Percentiles rank a stretch among this genome's conserved stretches.
phyloP scores from a whole-genome alignment of 2,888 invertebrate genomes.

The Ormyrus thymus region DNA sequence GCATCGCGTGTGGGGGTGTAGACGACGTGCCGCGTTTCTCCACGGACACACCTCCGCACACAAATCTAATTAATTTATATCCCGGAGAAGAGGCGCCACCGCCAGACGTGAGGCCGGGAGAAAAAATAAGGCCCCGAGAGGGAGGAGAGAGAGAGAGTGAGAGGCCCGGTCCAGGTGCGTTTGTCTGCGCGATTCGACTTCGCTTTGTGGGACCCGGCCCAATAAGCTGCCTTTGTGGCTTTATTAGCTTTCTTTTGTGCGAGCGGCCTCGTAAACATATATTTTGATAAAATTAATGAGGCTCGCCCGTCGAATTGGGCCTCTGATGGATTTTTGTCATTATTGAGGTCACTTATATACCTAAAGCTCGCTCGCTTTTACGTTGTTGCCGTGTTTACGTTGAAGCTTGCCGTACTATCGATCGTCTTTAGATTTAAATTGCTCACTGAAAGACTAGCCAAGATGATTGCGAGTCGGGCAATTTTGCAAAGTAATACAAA shows the following conservation, averaged over 20 bases:
- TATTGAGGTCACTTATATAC: not conserved
- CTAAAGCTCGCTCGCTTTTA: not conserved
- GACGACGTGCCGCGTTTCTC: conserved; percentile 60
- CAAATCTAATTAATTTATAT: conserved; percentile 75
- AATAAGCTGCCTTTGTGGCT: conserved; percentile 42
- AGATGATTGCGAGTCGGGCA: no score
- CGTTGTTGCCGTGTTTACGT: no score
- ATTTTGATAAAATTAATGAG: conserved; percentile 48
- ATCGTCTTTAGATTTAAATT: no score
- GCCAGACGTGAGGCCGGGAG: not conserved
- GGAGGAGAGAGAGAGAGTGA: conserved; percentile 9
- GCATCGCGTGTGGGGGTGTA: conserved; percentile 2
- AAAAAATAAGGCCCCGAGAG: not conserved
- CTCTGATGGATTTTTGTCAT: conserved; percentile 32
- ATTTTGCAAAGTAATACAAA: no score
- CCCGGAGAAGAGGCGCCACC: conserved; percentile 68
- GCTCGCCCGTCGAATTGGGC: not conserved
- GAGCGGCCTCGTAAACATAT: conserved; percentile 38
- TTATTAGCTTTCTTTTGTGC: conserved; percentile 46
- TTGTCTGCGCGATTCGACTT: conserved; percentile 23
- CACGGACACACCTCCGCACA: conserved; percentile 72
- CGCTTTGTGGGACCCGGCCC: conserved; percentile 37
- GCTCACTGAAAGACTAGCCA: no score
- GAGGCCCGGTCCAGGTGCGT: not conserved
- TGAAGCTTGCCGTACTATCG: no score